Conservation (phyloP, 2,888 invertebrate genomes). For the Stomorhina lunata region DNA sequence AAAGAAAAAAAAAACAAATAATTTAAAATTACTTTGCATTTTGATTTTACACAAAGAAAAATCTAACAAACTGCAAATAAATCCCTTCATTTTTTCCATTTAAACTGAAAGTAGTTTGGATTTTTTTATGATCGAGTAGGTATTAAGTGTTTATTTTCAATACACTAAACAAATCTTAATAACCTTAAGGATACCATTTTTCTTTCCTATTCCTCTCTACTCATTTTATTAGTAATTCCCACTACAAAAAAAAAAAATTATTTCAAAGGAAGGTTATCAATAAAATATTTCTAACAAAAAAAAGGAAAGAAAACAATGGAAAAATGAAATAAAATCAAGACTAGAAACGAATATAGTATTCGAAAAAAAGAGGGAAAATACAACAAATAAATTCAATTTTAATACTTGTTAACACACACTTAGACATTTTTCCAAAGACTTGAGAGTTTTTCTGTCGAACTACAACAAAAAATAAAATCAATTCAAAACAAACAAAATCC, state of each 20-base stretch:
- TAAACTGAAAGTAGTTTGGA: background rate
- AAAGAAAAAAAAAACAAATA: background rate
- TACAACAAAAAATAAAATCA: too few relatives aligned
- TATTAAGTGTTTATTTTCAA: conserved; percentile 11
- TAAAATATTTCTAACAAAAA: background rate
- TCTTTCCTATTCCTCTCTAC: background rate
- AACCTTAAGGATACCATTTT: background rate
- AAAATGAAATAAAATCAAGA: background rate
- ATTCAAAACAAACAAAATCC: conserved; percentile 19
- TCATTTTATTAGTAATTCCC: background rate
- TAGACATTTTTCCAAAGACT: background rate
- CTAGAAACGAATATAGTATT: background rate
- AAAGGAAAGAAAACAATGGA: background rate
- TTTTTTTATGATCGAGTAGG: background rate
- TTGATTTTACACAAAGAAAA: background rate
- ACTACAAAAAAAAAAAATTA: background rate
- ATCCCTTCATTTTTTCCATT: background rate
- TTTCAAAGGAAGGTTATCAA: conserved; percentile 2
- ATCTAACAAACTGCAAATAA: background rate
- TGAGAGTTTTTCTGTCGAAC: background rate
- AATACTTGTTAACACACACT: conserved; percentile 41
- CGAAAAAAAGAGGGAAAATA: background rate
- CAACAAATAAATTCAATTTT: conserved; percentile 39
- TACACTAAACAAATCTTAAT: conserved; percentile 19
- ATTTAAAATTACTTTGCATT: background rate